These are phyloP conservation scores for Pangasianodon gigas DNA, from an alignment of 2,113 vertebrate species.

Conservation along the genomic window DNA sequence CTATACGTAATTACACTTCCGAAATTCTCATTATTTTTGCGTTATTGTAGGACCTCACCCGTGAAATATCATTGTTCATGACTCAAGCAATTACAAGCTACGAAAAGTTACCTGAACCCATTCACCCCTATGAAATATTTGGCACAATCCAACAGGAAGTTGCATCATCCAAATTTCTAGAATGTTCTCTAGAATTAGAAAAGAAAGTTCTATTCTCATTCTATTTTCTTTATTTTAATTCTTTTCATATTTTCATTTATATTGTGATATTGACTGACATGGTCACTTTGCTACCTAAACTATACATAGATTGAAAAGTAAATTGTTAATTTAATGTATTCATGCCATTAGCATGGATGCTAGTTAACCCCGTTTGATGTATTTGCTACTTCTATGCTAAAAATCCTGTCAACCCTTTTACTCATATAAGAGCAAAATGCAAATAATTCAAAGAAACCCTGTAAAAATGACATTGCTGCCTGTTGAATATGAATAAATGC, in stretches of 20 bases:
- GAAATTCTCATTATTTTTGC: too few relatives aligned
- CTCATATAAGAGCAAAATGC: not conserved
- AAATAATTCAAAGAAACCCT: not conserved
- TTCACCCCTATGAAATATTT: not conserved
- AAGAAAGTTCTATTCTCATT: not conserved
- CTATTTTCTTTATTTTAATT: not conserved
- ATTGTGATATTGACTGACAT: not conserved
- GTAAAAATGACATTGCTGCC: not conserved
- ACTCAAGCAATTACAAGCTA: not conserved
- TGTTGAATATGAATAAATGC: not conserved
- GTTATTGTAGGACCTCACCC: too few relatives aligned
- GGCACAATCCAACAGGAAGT: not conserved
- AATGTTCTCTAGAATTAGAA: not conserved
- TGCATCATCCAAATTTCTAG: not conserved
- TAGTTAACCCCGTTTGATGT: not conserved
- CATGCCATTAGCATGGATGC: not conserved
- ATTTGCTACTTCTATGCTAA: not conserved
- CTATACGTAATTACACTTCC: not conserved
- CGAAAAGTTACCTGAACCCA: not conserved
- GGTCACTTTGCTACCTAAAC: not conserved
- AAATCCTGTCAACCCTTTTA: not conserved
- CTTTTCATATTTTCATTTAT: not conserved
- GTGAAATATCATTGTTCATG: not conserved
- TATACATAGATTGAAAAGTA: not conserved
- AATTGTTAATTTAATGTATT: not conserved